Evolutionary conservation across 2,797 vertebrate genomes (phyloP).

Genomic region (Florisuga fusca): DNA sequence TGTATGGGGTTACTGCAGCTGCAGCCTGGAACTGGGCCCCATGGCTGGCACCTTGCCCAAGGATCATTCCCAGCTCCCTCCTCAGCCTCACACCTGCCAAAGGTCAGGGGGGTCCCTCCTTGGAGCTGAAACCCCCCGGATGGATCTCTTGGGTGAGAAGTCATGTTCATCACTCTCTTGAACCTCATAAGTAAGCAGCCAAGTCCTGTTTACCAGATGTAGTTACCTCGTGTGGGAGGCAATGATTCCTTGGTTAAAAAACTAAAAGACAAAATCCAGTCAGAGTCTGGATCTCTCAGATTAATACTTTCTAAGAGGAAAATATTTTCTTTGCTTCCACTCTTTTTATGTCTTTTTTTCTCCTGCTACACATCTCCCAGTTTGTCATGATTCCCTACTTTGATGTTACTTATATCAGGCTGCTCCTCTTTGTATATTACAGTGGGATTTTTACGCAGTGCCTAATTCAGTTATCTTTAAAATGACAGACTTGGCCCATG

Average conservation of each 20-base stretch:
- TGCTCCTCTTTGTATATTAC: neutral
- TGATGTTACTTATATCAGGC: neutral
- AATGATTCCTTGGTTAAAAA: neutral
- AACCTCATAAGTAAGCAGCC: neutral
- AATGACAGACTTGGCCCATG: neutral
- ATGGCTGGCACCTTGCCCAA: rapidly evolving
- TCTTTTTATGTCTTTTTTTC: neutral
- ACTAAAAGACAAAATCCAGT: neutral
- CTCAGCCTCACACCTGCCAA: neutral
- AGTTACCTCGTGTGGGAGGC: neutral
- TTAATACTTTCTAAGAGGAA: neutral
- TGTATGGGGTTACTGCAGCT: rapidly evolving
- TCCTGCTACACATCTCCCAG: neutral
- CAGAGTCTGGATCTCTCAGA: neutral
- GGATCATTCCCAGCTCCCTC: rapidly evolving
- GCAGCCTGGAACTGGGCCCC: neutral
- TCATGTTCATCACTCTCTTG: rapidly evolving
- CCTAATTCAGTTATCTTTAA: neutral
- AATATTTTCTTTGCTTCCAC: neutral
- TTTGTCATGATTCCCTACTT: neutral
- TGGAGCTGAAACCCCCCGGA: rapidly evolving
- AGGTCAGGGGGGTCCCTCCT: rapidly evolving
- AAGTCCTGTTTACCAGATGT: neutral
- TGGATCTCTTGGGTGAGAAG: neutral
- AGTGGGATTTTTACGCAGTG: neutral